Percentiles rank a stretch among this genome's conserved stretches.
Evolutionary conservation across 2,888 invertebrate species (phyloP).

Genomic region (Tromatobia lineatoria): DNA sequence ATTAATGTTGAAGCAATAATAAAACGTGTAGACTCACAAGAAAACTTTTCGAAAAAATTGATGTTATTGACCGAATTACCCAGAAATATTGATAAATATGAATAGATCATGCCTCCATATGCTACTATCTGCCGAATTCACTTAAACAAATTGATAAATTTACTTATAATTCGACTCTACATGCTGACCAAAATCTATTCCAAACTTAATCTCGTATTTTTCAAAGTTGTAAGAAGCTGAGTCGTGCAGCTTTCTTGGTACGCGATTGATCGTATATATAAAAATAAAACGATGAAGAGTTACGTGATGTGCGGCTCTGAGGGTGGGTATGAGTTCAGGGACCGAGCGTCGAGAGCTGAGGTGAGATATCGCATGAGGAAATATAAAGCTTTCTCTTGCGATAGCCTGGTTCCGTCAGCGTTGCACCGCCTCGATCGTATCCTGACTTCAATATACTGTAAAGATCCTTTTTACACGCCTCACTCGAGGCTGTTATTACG

Average conservation of each 20-base stretch:
- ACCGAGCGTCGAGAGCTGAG: conserved; percentile 6
- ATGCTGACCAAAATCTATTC: not conserved
- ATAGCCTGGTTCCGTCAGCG: conserved; percentile 42
- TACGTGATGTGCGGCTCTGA: not conserved
- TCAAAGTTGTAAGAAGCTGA: conserved; percentile 4
- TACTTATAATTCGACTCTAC: too few relatives aligned
- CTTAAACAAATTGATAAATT: too few relatives aligned
- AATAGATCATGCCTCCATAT: too few relatives aligned
- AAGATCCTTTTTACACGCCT: conserved; percentile 29
- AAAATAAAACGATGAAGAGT: conserved; percentile 33
- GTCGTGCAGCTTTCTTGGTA: not conserved
- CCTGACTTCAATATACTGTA: not conserved
- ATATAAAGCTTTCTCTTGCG: conserved; percentile 29
- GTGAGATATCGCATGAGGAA: conserved; percentile 30
- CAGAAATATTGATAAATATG: too few relatives aligned
- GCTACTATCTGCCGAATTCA: too few relatives aligned
- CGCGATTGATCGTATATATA: conserved; percentile 46
- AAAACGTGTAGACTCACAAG: too few relatives aligned
- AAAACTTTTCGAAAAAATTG: too few relatives aligned
- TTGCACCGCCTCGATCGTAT: not conserved
- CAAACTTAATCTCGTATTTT: not conserved
- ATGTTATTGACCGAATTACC: too few relatives aligned
- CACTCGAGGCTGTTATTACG: conserved; percentile 28
- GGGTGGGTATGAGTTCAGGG: conserved; percentile 12
- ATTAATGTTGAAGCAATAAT: too few relatives aligned